A percentile compares a stretch with the other conserved stretches of the same genome.
Conservation (phyloP, 2,888 invertebrate species). For the Dicycla oo region DNA sequence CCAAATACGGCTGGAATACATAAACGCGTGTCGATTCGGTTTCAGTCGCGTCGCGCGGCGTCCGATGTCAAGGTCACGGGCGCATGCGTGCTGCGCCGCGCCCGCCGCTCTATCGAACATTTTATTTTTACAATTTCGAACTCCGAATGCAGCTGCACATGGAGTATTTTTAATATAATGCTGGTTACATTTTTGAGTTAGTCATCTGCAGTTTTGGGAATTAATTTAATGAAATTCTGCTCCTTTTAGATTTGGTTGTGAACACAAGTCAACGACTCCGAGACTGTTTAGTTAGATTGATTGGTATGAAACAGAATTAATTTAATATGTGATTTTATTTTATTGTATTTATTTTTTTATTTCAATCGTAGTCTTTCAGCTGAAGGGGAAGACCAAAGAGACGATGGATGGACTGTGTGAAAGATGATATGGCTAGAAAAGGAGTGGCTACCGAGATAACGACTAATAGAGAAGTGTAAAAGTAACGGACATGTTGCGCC, state of each 20-base stretch:
- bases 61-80: conserved; percentile 82
- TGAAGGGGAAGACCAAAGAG: no score
- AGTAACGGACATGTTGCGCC: no score
- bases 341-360: no score
- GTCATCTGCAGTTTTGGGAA: conserved; percentile 27
- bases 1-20: conserved; percentile 25
- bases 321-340: no score
- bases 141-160: conserved; percentile 63
- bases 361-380: not conserved
- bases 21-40: conserved; percentile 42
- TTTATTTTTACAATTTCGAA: conserved; percentile 65
- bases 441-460: no score
- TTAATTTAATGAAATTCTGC: conserved; percentile 5
- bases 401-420: no score
- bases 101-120: conserved; percentile 63
- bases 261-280: not conserved
- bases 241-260: not conserved
- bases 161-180: conserved; percentile 32
- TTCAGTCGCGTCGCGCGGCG: conserved; percentile 59
- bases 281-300: not conserved
- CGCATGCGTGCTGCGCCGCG: conserved; percentile 68
- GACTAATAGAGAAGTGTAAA: no score
- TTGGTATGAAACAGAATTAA: not conserved
- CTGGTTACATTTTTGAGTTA: conserved; percentile 32
- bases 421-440: no score